phyloP scores from a whole-genome alignment of 2,113 vertebrate genomes.

The Polyodon spathula region DNA sequence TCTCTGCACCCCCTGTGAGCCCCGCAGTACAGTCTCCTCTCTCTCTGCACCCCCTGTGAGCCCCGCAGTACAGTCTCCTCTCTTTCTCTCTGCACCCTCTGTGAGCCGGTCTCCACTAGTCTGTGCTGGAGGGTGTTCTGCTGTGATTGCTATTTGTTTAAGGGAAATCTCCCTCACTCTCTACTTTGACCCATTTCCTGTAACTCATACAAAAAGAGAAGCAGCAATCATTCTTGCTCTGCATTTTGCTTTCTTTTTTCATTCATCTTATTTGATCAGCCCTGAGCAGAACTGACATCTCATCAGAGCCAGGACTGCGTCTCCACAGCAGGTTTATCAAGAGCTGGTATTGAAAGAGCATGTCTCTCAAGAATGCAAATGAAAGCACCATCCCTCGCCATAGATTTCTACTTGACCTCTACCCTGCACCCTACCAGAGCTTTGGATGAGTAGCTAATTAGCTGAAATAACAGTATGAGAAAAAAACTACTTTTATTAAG shows the following conservation, averaged over 20 bases:
- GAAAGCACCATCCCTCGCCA: constrained; percentile 52
- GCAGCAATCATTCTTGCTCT: too few relatives aligned
- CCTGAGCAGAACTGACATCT: constrained; percentile 67
- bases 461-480: not conserved
- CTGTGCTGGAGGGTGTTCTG: constrained; percentile 36
- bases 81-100: too few relatives aligned
- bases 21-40: too few relatives aligned
- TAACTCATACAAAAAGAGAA: too few relatives aligned
- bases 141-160: constrained; percentile 59
- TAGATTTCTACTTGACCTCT: constrained; percentile 64
- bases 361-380: constrained; percentile 56
- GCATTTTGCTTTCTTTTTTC: constrained; percentile 40
- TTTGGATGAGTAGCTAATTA: constrained; percentile 4
- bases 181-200: constrained; percentile 49
- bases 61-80: too few relatives aligned
- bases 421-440: constrained; percentile 42
- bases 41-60: too few relatives aligned
- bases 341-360: constrained; percentile 67
- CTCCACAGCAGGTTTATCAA: constrained; percentile 49
- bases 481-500: not conserved
- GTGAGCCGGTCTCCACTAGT: constrained; percentile 9
- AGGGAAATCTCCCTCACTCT: constrained; percentile 46
- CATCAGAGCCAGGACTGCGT: constrained; percentile 59
- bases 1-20: too few relatives aligned
- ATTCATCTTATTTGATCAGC: constrained; percentile 72